Percentiles rank a stretch among this genome's conserved stretches.
Conservation (phyloP, 2,113 vertebrate species). For the Dicerorhinus sumatrensis region DNA sequence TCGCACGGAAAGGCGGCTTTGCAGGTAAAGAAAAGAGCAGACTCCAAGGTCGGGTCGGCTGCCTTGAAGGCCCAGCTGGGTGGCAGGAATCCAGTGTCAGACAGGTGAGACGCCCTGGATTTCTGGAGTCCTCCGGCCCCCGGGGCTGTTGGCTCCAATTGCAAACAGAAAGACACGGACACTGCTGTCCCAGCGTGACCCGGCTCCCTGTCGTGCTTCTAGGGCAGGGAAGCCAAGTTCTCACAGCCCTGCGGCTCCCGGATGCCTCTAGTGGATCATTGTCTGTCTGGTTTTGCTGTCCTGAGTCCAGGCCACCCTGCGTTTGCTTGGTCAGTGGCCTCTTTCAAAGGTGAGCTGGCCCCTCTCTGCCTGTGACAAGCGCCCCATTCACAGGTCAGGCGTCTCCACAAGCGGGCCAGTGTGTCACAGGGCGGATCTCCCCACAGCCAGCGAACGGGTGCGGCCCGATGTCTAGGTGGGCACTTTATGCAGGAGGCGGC, state of each 20-base stretch:
- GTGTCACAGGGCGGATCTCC: not conserved
- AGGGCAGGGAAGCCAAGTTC: not conserved
- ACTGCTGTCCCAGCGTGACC: slow-evolving; percentile 15
- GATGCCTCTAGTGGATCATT: not conserved
- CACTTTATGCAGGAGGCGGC: not conserved
- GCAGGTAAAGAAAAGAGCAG: not conserved
- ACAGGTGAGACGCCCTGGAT: not conserved
- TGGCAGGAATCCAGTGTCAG: not conserved
- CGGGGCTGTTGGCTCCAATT: not conserved
- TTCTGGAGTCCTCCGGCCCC: not conserved
- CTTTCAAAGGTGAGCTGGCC: slow-evolving; percentile 41
- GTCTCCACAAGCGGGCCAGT: not conserved
- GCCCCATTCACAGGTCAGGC: not conserved
- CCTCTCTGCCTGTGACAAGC: not conserved
- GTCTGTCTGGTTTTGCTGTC: not conserved
- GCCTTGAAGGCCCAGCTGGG: not conserved
- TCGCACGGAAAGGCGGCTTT: not conserved
- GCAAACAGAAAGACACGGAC: not conserved
- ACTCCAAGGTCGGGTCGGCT: not conserved
- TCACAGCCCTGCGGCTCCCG: not conserved
- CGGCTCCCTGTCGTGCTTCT: not conserved
- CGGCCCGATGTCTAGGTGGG: fast-evolving
- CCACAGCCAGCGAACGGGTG: fast-evolving
- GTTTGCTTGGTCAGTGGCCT: not conserved
- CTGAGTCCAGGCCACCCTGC: not conserved